A percentile compares a stretch with the other conserved stretches of the same genome.
phyloP scores from a whole-genome alignment of 2,797 vertebrate species.

The Halcyon chelicuti region DNA sequence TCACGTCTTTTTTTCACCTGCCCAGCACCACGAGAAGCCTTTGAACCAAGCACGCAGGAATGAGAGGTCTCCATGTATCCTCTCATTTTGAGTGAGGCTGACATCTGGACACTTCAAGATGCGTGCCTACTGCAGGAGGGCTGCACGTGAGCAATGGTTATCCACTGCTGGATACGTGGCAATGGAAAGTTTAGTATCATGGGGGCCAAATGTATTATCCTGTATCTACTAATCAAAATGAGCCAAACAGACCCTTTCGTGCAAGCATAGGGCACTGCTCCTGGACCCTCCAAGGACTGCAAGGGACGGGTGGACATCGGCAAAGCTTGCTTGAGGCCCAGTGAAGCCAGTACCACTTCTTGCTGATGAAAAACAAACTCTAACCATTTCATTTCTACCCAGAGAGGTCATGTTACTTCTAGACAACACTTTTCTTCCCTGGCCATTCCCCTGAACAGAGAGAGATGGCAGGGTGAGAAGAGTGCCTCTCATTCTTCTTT shows the following conservation, averaged over 20 bases:
- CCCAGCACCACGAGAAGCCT: background rate
- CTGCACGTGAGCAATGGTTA: background rate
- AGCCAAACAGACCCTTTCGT: background rate
- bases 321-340: background rate
- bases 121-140: accelerated
- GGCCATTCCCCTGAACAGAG: background rate
- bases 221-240: background rate
- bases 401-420: background rate
- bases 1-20: background rate
- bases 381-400: background rate
- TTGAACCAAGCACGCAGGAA: background rate
- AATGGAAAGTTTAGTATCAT: background rate
- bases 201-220: background rate
- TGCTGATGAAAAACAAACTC: background rate
- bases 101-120: background rate
- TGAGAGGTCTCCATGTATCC: background rate
- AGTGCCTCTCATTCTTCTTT: background rate
- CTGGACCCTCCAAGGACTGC: background rate
- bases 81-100: background rate
- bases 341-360: background rate
- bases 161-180: background rate
- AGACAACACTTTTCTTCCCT: background rate
- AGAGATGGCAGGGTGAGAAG: background rate
- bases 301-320: background rate
- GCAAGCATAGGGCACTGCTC: background rate